phyloP scores from a whole-genome alignment of 2,888 invertebrate genomes.

The Tholera decimalis region DNA sequence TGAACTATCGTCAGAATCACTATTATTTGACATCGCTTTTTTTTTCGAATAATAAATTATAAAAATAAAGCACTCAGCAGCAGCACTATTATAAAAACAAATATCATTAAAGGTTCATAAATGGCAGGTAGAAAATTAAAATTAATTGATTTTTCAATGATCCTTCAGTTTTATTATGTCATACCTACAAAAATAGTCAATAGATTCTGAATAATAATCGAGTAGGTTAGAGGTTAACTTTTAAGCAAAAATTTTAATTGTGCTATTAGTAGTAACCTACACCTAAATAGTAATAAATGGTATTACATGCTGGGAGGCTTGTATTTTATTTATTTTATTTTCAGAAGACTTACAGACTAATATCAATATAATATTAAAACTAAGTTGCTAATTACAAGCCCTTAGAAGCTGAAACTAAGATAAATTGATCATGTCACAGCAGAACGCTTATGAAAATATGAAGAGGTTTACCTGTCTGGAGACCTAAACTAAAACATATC shows the following conservation, averaged over 20 bases:
- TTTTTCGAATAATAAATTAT: slow-evolving; percentile 2
- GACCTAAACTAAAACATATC: no score
- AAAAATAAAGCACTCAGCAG: slow-evolving; percentile 13
- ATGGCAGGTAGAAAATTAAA: slow-evolving; percentile 14
- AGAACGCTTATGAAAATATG: no score
- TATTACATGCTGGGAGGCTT: no score
- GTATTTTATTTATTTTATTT: no score
- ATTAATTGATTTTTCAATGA: slow-evolving; percentile 21
- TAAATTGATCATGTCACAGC: background rate
- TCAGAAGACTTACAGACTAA: no score
- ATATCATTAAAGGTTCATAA: background rate
- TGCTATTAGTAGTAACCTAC: no score
- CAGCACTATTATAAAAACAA: slow-evolving; percentile 26
- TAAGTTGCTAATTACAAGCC: no score
- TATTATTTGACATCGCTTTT: slow-evolving; percentile 81
- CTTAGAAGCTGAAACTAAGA: no score
- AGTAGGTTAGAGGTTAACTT: slow-evolving; percentile 8
- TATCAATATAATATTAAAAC: no score
- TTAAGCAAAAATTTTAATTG: no score
- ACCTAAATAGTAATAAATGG: no score
- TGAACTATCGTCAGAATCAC: slow-evolving; percentile 83
- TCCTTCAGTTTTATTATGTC: background rate
- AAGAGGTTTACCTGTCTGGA: no score
- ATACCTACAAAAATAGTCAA: background rate
- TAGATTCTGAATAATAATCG: slow-evolving; percentile 9